A percentile compares a stretch with the other conserved stretches of the same genome.
Evolutionary conservation across 2,113 vertebrate genomes (phyloP).

Genomic region (Anolis sagrei): DNA sequence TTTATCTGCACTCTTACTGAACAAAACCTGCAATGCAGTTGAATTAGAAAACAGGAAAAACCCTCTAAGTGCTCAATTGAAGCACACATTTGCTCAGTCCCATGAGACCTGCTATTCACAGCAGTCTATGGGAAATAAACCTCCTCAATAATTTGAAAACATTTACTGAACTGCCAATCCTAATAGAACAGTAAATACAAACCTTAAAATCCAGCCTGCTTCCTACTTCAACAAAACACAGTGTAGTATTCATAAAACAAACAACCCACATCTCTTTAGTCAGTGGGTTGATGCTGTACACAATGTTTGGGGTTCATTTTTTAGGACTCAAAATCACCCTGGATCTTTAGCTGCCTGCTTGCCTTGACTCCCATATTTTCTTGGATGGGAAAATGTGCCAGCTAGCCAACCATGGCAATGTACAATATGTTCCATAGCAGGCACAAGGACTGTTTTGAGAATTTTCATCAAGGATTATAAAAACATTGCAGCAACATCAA

Average conservation of each 20-base stretch:
- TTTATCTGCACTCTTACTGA: slow-evolving; percentile 49
- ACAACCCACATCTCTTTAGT: background rate
- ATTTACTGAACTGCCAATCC: slow-evolving; percentile 53
- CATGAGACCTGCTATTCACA: slow-evolving; percentile 55
- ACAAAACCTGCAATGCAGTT: slow-evolving; percentile 54
- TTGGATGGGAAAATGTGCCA: background rate
- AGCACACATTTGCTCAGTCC: slow-evolving; percentile 46
- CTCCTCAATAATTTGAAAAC: slow-evolving; percentile 55
- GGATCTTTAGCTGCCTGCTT: background rate
- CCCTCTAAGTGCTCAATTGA: slow-evolving; percentile 43
- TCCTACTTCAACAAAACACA: slow-evolving; percentile 11
- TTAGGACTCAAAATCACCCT: background rate
- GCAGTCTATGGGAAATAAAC: slow-evolving; percentile 43
- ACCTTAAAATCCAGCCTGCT: background rate
- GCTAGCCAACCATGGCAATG: slow-evolving; percentile 9
- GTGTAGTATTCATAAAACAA: background rate
- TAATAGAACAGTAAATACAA: slow-evolving; percentile 37
- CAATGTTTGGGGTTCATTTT: background rate
- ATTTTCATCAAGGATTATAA: slow-evolving; percentile 36
- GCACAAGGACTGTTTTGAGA: background rate
- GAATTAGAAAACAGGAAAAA: slow-evolving; percentile 52
- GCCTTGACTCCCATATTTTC: background rate
- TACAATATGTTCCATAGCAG: background rate
- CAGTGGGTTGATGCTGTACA: too few relatives aligned
- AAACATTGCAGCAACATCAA: slow-evolving; percentile 15